Evolutionary conservation across 2,797 vertebrate genomes (phyloP).

Genomic region (Phyllotis vaccarum): DNA sequence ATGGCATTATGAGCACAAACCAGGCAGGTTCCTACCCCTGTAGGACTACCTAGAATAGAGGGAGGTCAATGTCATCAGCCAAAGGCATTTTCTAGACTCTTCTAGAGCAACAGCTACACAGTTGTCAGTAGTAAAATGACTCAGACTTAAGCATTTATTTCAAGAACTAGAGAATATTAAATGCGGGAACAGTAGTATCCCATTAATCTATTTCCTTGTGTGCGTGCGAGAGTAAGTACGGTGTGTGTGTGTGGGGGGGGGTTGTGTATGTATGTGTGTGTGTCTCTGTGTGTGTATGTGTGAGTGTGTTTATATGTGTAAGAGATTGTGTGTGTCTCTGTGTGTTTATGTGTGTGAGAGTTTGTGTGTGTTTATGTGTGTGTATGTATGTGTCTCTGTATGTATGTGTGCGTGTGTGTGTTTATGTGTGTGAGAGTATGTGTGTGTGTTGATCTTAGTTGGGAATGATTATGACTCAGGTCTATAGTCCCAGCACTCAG

Average conservation of each 20-base stretch:
- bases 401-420: too few relatives aligned
- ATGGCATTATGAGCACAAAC: not conserved
- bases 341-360: not conserved
- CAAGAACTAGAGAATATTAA: not conserved
- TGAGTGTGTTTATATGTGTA: too few relatives aligned
- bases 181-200: not conserved
- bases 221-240: not conserved
- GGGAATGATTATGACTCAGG: not conserved
- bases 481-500: not conserved
- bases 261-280: not conserved
- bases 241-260: not conserved
- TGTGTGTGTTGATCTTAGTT: not conserved
- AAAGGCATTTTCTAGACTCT: not conserved
- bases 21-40: not conserved
- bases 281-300: not conserved
- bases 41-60: not conserved
- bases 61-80: not conserved
- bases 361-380: not conserved
- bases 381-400: too few relatives aligned
- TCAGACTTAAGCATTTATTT: not conserved
- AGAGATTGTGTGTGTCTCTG: not conserved
- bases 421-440: not conserved
- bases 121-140: not conserved
- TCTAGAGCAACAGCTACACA: not conserved
- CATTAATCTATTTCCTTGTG: not conserved